Base-by-base conservation (phyloP, 1,140 invertebrate genomes). In the Ceratosolen fusciceps region DNA sequence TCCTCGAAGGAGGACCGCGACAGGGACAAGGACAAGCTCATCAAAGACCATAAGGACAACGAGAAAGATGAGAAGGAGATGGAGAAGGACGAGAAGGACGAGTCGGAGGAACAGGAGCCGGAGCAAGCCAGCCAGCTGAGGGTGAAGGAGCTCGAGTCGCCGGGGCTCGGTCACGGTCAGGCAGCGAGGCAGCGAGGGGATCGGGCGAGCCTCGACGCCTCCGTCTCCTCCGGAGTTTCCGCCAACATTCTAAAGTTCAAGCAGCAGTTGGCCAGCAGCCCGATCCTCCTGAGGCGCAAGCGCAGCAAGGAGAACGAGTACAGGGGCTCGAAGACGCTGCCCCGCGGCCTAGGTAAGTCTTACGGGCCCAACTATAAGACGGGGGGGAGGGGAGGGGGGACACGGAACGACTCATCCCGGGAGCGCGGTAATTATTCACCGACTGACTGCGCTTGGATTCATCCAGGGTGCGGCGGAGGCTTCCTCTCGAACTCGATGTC, bases 291-390 rank as follows among this genome's bases (percentile, higher is more conserved):
- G 21, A 92, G 95, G 68, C 91, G 95, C 43, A 92, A 93, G 74
- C 90, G 93, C 24, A 93, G 93, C 56, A 94, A 95, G 83, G 95
- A 95, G 58, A 92, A 92, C 58, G 93, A 94, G 9, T 92, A 93
- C 2, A 90, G 94, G 14, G 91, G 95, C 31, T 96, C 95, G 24
- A 96, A 96, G 84, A 96, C 95, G 0, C 86, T 96, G 43, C 95
- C 95, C 0, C 91, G 95, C 9, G 95, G 94, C 26, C 86, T 94
- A 2, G 92, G 92, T 80, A 77, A 80, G 24, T 37, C 14, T 19
- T 12, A 7, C 49, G 49, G 49, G 43, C 43, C 43, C 43, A 16
- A 9, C 7, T 7, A 2, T 14, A 5, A 19, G 12, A 4, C 49
- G 3, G 5, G 49, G 12, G 9, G 49, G 9, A 3, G 49, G 5